These are phyloP conservation scores for Calameuta idolon DNA, from an alignment of 2,888 invertebrate genomes.

Conservation along the genomic window DNA sequence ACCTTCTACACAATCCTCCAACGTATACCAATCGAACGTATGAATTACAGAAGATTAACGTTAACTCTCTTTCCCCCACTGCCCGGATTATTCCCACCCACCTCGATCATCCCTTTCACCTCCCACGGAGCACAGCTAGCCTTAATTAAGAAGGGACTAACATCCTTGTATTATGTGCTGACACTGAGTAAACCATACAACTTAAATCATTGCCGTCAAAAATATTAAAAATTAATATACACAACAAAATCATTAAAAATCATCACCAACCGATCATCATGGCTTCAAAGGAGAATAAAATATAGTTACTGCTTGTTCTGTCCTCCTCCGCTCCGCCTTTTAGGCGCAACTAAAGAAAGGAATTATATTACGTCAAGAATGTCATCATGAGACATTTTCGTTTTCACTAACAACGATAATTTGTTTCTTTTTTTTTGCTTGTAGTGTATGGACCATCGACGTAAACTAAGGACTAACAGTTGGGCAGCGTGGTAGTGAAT, in stretches of 20 bases:
- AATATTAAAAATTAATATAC: constrained; percentile 56
- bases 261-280: constrained; percentile 47
- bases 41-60: background rate
- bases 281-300: constrained; percentile 51
- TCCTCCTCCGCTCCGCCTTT: constrained; percentile 34
- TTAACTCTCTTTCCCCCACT: background rate
- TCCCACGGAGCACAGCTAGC: constrained; percentile 57
- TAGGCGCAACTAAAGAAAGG: constrained; percentile 55
- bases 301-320: constrained; percentile 31
- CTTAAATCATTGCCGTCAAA: constrained; percentile 53
- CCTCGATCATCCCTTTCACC: constrained; percentile 50
- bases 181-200: constrained; percentile 64
- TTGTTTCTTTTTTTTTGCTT: constrained; percentile 49
- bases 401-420: constrained; percentile 62
- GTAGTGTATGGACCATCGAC: constrained; percentile 62
- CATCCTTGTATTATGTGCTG: constrained; percentile 63
- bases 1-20: background rate
- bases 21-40: background rate
- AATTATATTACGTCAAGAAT: constrained; percentile 56
- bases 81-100: constrained; percentile 34
- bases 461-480: constrained; percentile 66
- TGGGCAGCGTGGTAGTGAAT: constrained; percentile 64
- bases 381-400: constrained; percentile 49
- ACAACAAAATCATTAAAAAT: constrained; percentile 60
- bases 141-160: constrained; percentile 61